phyloP scores from a whole-genome alignment of 1,140 invertebrate species.

The Cydia amplana region DNA sequence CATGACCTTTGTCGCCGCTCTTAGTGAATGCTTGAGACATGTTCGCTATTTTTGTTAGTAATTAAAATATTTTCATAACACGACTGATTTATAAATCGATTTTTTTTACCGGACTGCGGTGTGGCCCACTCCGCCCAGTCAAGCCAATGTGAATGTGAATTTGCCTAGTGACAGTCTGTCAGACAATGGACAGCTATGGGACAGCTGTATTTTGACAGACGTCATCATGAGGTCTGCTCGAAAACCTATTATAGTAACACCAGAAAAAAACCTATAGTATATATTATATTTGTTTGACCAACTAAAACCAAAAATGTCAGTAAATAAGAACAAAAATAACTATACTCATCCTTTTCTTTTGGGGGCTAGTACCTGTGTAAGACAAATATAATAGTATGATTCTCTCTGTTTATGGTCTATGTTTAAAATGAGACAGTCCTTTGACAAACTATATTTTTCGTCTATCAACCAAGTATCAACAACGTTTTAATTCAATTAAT shows the following conservation, averaged over 20 bases:
- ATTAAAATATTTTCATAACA: slow-evolving; percentile 22
- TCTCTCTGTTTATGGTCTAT: too few relatives aligned
- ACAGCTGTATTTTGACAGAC: slow-evolving; percentile 11
- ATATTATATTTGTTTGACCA: too few relatives aligned
- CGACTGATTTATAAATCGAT: slow-evolving; percentile 30
- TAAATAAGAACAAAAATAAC: too few relatives aligned
- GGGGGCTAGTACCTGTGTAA: too few relatives aligned
- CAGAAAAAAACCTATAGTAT: too few relatives aligned
- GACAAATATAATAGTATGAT: too few relatives aligned
- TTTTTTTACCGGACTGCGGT: slow-evolving; percentile 28
- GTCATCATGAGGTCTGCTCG: background rate
- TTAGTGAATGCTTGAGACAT: slow-evolving; percentile 65
- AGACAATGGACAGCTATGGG: background rate
- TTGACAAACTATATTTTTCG: background rate
- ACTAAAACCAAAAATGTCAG: too few relatives aligned
- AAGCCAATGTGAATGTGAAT: slow-evolving; percentile 1
- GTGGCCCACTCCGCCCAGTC: slow-evolving; percentile 11
- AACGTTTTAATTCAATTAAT: too few relatives aligned
- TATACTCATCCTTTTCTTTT: too few relatives aligned
- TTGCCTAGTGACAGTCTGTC: background rate
- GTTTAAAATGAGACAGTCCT: too few relatives aligned
- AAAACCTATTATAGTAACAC: background rate
- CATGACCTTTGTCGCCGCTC: slow-evolving; percentile 79
- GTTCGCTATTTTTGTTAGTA: slow-evolving; percentile 16
- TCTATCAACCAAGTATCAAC: too few relatives aligned